phyloP scores from a whole-genome alignment of 2,888 invertebrate species.

The Chaitophorus viminalis region DNA sequence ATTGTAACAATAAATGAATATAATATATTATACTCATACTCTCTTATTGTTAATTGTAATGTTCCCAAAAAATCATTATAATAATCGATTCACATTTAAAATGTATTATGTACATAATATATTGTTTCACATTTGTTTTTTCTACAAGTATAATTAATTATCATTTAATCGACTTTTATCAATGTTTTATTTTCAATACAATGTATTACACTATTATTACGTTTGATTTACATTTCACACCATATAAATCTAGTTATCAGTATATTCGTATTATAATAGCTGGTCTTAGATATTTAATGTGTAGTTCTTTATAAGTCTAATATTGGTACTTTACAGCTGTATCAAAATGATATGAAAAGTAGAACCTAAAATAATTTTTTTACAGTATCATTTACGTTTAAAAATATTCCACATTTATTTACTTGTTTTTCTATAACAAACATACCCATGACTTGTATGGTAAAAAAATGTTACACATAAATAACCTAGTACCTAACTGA shows the following conservation, averaged over 20 bases:
- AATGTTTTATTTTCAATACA: too few relatives aligned
- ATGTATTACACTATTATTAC: too few relatives aligned
- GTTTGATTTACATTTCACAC: not conserved
- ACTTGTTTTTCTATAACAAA: not conserved
- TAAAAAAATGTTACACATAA: not conserved
- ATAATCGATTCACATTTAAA: too few relatives aligned
- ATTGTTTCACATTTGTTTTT: too few relatives aligned
- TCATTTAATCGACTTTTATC: too few relatives aligned
- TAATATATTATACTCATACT: too few relatives aligned
- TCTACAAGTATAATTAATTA: too few relatives aligned
- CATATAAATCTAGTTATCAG: not conserved
- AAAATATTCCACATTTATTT: not conserved
- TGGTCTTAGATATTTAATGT: not conserved
- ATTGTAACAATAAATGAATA: too few relatives aligned
- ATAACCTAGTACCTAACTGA: not conserved
- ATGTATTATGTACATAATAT: too few relatives aligned
- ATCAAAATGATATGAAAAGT: not conserved
- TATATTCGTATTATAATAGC: not conserved
- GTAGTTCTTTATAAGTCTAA: not conserved
- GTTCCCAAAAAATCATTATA: too few relatives aligned
- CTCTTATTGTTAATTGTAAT: too few relatives aligned
- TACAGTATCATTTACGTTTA: not conserved
- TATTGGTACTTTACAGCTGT: not conserved
- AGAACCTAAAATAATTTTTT: not conserved
- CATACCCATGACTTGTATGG: not conserved